Base-by-base conservation (phyloP, 2,888 invertebrate genomes). In the Drosophila cognata region DNA sequence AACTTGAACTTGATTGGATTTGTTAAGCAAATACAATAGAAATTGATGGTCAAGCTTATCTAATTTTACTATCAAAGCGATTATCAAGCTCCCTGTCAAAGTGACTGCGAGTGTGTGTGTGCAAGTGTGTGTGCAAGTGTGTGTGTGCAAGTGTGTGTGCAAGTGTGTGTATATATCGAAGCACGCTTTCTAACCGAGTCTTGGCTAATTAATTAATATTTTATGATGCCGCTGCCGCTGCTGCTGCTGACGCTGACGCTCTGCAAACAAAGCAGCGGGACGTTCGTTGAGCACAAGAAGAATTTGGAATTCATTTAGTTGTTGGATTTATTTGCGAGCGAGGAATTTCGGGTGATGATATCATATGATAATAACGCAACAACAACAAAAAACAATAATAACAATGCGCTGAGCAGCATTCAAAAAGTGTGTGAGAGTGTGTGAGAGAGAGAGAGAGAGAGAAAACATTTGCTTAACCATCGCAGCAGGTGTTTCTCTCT, bases 341-440 rank as follows among this genome's bases (percentile, higher is more conserved):
- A 89, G 88, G 91, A 92, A 92, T 91, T 92, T 91, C 86, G 81
- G 89, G 91, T 91, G 91, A 91, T 91, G 91, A 91, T 91, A 91
- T 92, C 91, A 91, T 91, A 81, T 91, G 92, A 92, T 91, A 91
- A 90, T 80, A 84, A 89, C 86, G 81, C 79, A 81, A 88, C 84
- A 81, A 74, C 73, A 82, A 78, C 62, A 73, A 58, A 53, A 68
- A 71, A 61, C 48, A 71, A 64, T 28, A 66, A 51, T 51, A 61
- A 53, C 71, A 67, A 70, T 67, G 74, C 74, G 71, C 74, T 51
- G n/a, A 74, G 65, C 72, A 64, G 64, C 62, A 70, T 60, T 62
- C 43, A 62, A 33, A 11, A 33, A 10, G 33, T 33, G 33, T 2
- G 31, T 36, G 8, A 4, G n/a, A 1, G 43, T 5, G 38, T n/a